Evolutionary conservation across 2,888 invertebrate species (phyloP).

Genomic region (Nasonovia ribisnigri): DNA sequence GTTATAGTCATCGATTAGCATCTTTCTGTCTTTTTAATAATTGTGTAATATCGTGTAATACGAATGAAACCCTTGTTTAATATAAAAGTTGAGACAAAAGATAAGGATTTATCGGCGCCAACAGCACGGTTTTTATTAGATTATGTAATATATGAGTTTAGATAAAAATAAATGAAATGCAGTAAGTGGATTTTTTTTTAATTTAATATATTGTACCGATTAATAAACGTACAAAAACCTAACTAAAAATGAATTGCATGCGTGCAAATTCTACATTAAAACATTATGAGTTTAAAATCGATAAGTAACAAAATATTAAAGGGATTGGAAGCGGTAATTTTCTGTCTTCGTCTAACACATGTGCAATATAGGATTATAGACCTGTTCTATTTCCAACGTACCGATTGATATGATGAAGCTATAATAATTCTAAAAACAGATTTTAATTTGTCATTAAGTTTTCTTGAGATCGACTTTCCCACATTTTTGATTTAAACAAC

Average conservation of each 20-base stretch:
- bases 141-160: not conserved
- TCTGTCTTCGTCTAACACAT: too few species aligned
- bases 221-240: not conserved
- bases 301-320: not conserved
- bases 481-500: too few species aligned
- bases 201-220: not conserved
- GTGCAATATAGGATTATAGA: too few species aligned
- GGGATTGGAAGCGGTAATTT: too few species aligned
- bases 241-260: not conserved
- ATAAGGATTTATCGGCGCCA: slow-evolving; percentile 5
- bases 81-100: slow-evolving; percentile 14
- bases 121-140: slow-evolving; percentile 3
- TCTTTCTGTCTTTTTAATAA: not conserved
- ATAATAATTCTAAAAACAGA: too few species aligned
- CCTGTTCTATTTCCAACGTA: too few species aligned
- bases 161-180: not conserved
- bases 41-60: not conserved
- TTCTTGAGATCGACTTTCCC: too few species aligned
- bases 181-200: not conserved
- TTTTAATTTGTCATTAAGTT: too few species aligned
- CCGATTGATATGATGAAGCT: too few species aligned
- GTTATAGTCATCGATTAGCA: not conserved
- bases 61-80: not conserved
- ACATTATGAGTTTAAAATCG: not conserved
- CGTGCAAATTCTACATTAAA: not conserved